A percentile compares a stretch with the other conserved stretches of the same genome.
These are phyloP conservation scores for Galemys pyrenaicus DNA, from an alignment of 2,113 vertebrate species.

Conservation along the genomic window DNA sequence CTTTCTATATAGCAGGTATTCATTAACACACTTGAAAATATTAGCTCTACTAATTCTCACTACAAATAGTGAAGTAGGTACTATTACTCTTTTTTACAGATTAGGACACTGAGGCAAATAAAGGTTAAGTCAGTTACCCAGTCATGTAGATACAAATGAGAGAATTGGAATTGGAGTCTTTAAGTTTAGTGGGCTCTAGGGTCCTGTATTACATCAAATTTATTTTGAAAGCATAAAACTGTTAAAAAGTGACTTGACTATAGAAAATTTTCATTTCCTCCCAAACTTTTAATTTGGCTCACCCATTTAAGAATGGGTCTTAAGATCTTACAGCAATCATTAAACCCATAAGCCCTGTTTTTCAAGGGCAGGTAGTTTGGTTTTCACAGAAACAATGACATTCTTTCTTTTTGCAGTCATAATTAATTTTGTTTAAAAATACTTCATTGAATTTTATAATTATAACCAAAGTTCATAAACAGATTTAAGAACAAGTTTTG, in stretches of 20 bases:
- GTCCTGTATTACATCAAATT: neutral
- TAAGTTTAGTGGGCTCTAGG: neutral
- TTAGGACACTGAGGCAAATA: neutral
- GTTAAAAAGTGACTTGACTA: neutral
- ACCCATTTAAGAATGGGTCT: too few species aligned
- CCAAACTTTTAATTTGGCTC: neutral
- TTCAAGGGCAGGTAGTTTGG: neutral
- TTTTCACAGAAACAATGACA: neutral
- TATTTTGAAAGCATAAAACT: neutral
- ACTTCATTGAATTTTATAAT: neutral
- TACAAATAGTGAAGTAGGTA: neutral
- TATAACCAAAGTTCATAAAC: neutral
- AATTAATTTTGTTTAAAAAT: neutral
- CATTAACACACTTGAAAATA: neutral
- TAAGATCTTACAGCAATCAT: neutral
- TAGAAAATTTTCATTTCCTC: neutral
- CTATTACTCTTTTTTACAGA: neutral
- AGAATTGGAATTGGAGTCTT: neutral
- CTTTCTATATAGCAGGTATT: neutral
- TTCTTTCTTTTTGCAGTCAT: neutral
- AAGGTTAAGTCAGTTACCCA: neutral
- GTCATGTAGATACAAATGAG: neutral
- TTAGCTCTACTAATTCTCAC: neutral
- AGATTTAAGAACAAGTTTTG: neutral
- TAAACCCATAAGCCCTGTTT: neutral